These are phyloP conservation scores for Ptychochromis oligacanthus DNA, from an alignment of 2,113 vertebrate genomes.

Conservation along the genomic window DNA sequence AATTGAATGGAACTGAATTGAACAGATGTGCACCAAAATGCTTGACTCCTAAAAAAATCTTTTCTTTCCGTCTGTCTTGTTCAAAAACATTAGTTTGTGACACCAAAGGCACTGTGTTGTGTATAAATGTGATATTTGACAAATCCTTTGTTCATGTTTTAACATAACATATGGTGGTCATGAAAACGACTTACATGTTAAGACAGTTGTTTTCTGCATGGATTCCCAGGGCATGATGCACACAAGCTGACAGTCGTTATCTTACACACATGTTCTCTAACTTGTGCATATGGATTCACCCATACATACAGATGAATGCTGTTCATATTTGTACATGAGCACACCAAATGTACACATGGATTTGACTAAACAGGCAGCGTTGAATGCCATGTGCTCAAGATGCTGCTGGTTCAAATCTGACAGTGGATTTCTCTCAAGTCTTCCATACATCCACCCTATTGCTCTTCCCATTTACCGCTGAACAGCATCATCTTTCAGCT, in stretches of 20 bases:
- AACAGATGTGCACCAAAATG: too few relatives aligned
- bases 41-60: too few relatives aligned
- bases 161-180: background rate
- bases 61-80: too few relatives aligned
- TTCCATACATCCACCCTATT: too few relatives aligned
- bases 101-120: too few relatives aligned
- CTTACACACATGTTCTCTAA: background rate
- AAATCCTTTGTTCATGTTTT: background rate
- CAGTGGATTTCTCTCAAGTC: background rate
- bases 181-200: background rate
- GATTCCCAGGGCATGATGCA: background rate
- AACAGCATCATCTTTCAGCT: background rate
- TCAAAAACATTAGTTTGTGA: too few relatives aligned
- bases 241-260: background rate
- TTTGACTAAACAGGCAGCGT: background rate
- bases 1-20: too few relatives aligned
- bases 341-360: background rate
- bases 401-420: background rate
- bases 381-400: background rate
- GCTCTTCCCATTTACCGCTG: background rate
- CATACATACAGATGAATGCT: background rate
- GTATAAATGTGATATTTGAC: background rate
- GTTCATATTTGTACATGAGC: background rate
- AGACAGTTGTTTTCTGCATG: background rate
- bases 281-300: background rate